Conservation (phyloP, 2,113 vertebrate genomes). For the Gallinago paraguaiae region DNA sequence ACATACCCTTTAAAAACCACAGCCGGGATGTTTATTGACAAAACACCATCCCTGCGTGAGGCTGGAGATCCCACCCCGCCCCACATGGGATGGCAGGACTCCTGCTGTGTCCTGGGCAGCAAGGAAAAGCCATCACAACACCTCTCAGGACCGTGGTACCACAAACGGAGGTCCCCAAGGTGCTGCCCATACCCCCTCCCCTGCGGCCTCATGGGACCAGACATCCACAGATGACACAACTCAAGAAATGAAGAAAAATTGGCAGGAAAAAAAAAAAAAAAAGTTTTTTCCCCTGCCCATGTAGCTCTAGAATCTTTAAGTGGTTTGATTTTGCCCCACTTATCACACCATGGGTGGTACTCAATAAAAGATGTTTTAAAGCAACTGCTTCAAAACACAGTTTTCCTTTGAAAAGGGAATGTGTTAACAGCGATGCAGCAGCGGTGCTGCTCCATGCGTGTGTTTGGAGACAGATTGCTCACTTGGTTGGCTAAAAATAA, state of each 20-base stretch:
- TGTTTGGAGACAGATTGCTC: not conserved
- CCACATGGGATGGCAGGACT: not conserved
- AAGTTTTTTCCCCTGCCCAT: not conserved
- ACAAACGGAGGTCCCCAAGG: not conserved
- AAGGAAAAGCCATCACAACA: not conserved
- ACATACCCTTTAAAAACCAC: not conserved
- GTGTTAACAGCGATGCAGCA: not conserved
- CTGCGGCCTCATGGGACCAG: not conserved
- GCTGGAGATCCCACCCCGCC: not conserved
- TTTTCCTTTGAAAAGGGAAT: not conserved
- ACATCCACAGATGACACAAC: not conserved
- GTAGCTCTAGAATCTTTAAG: not conserved
- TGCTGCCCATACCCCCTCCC: not conserved
- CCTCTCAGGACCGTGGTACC: accelerated
- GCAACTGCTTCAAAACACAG: not conserved
- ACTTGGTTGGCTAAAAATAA: not conserved
- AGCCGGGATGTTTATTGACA: not conserved
- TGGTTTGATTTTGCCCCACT: not conserved
- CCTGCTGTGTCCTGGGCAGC: accelerated
- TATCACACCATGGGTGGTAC: not conserved
- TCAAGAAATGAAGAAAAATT: not conserved
- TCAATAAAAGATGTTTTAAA: not conserved
- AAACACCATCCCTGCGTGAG: accelerated
- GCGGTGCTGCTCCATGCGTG: accelerated
- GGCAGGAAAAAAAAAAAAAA: no score